phyloP scores from a whole-genome alignment of 2,888 invertebrate species.

The Xanthia togata region DNA sequence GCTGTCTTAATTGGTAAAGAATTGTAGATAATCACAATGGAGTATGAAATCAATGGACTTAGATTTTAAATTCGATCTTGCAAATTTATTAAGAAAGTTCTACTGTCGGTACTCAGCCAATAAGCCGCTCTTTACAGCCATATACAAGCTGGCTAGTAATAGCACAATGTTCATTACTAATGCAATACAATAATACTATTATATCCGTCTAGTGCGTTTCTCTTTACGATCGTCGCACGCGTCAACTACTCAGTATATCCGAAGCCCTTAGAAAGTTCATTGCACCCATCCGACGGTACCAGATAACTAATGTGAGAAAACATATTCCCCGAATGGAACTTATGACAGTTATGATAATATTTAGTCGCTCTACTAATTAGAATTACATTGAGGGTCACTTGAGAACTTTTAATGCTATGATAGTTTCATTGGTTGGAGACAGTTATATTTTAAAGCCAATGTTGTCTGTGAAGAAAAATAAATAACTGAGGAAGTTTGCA shows the following conservation, averaged over 20 bases:
- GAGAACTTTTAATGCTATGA: constrained; percentile 41
- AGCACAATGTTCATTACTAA: constrained; percentile 41
- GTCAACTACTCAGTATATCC: constrained; percentile 71
- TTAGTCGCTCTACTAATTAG: constrained; percentile 70
- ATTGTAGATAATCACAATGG: not conserved
- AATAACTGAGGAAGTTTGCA: constrained; percentile 49
- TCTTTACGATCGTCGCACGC: constrained; percentile 69
- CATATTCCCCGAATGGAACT: constrained; percentile 73
- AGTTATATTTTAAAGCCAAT: constrained; percentile 39
- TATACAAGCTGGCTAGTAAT: constrained; percentile 16
- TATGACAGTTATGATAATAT: constrained; percentile 79
- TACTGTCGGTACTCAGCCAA: constrained; percentile 8
- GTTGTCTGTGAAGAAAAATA: constrained; percentile 44
- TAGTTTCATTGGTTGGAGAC: constrained; percentile 51
- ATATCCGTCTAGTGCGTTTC: constrained; percentile 58
- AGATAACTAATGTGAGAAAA: constrained; percentile 82
- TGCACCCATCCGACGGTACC: constrained; percentile 71
- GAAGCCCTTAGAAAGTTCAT: constrained; percentile 76
- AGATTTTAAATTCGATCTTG: not conserved
- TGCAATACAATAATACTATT: constrained; percentile 50
- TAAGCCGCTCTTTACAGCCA: constrained; percentile 29
- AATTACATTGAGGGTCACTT: constrained; percentile 50
- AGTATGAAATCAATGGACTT: not conserved
- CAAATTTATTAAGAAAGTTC: constrained; percentile 31
- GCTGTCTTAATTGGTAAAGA: not conserved